A percentile compares a stretch with the other conserved stretches of the same genome.
Evolutionary conservation across 2,797 vertebrate species (phyloP).

Genomic region (Emydoidea blandingii): DNA sequence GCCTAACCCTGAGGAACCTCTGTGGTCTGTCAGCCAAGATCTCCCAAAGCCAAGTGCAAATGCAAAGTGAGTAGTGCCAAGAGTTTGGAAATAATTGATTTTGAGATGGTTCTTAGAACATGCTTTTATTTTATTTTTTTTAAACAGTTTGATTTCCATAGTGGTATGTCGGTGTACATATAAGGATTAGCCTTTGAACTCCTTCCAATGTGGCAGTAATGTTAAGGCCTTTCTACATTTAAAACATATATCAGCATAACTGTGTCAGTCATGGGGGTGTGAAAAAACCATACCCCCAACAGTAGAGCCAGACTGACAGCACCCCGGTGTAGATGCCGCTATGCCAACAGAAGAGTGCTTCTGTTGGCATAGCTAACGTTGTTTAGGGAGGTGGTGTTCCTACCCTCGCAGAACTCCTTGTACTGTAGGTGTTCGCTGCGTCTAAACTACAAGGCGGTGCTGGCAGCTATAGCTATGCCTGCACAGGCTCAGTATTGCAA

Average conservation of each 20-base stretch:
- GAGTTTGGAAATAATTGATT: background rate
- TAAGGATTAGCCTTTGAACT: background rate
- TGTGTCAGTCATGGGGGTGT: too few relatives aligned
- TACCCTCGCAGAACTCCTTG: too few relatives aligned
- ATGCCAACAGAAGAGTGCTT: background rate
- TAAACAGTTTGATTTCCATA: background rate
- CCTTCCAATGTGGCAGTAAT: background rate
- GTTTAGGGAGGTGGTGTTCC: too few relatives aligned
- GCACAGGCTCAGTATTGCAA: too few relatives aligned
- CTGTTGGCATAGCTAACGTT: background rate
- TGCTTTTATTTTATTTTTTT: too few relatives aligned
- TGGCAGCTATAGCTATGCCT: too few relatives aligned
- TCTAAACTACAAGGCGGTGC: too few relatives aligned
- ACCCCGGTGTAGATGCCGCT: background rate
- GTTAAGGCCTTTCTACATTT: background rate
- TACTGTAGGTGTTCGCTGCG: too few relatives aligned
- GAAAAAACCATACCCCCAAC: too few relatives aligned
- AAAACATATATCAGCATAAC: too few relatives aligned
- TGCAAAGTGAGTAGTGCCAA: background rate
- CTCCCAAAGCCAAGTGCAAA: rapidly evolving
- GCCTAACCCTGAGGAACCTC: background rate
- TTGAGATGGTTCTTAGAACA: background rate
- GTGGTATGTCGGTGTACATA: rapidly evolving
- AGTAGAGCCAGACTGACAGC: too few relatives aligned
- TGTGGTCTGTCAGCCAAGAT: background rate